Evolutionary conservation across 2,888 invertebrate species (phyloP).

Genomic region (Rotaria socialis): DNA sequence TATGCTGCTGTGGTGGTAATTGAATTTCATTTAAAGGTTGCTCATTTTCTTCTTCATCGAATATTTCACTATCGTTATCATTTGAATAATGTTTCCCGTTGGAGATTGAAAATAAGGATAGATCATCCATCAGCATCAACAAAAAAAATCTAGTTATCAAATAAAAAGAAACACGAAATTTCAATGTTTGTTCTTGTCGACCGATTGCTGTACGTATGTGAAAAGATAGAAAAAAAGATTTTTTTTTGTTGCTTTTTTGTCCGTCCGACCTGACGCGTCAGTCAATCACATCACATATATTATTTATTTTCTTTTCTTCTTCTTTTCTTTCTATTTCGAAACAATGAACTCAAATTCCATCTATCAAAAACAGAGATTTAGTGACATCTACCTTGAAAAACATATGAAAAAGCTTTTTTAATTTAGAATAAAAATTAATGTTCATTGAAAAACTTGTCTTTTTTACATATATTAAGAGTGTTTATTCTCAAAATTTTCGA

Average conservation of each 20-base stretch:
- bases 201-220: not conserved
- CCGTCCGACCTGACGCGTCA: not conserved
- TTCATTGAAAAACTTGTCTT: not conserved
- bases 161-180: not conserved
- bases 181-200: too few species aligned
- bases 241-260: not conserved
- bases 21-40: too few species aligned
- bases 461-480: not conserved
- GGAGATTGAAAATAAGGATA: not conserved
- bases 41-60: not conserved
- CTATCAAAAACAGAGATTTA: not conserved
- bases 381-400: not conserved
- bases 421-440: not conserved
- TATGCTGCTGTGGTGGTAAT: not conserved
- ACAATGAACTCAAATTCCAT: constrained; percentile 10
- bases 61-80: not conserved
- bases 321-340: constrained; percentile 6
- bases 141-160: not conserved
- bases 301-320: not conserved
- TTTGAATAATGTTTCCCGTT: not conserved
- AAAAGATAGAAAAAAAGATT: not conserved
- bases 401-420: not conserved
- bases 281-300: not conserved
- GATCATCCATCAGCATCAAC: not conserved
- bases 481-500: not conserved